phyloP scores from a whole-genome alignment of 2,113 vertebrate genomes.

The Tylochromis polylepis region DNA sequence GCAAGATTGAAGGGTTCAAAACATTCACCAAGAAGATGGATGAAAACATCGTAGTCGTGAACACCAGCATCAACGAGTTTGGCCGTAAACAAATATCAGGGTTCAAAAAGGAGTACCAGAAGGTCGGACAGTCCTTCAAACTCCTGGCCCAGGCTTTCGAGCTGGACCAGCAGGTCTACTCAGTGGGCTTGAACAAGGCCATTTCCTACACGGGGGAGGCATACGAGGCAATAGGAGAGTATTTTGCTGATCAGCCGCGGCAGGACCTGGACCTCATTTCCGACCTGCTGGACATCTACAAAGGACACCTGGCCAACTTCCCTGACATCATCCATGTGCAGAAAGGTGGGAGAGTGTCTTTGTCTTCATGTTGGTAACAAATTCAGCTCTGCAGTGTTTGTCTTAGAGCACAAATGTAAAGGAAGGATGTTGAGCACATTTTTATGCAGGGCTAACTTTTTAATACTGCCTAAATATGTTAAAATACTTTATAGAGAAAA shows the following conservation, averaged over 20 bases:
- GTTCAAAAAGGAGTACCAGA: slow-evolving; percentile 97
- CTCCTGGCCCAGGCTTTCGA: slow-evolving; percentile 90
- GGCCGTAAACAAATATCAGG: slow-evolving; percentile 90
- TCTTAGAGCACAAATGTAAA: neutral
- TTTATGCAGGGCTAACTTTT: neutral
- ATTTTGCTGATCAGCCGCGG: slow-evolving; percentile 92
- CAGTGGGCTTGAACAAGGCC: slow-evolving; percentile 85
- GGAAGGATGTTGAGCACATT: neutral
- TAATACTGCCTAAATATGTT: neutral
- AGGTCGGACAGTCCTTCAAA: slow-evolving; percentile 90
- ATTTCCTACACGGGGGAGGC: slow-evolving; percentile 89
- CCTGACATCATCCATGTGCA: slow-evolving; percentile 98
- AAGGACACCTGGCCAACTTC: slow-evolving; percentile 95
- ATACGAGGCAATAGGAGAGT: slow-evolving; percentile 90
- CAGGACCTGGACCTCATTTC: slow-evolving; percentile 93
- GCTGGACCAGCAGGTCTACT: slow-evolving; percentile 91
- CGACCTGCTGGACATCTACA: slow-evolving; percentile 93
- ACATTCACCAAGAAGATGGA: slow-evolving; percentile 95
- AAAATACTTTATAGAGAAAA: neutral
- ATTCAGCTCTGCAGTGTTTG: neutral
- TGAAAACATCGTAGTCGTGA: slow-evolving; percentile 88
- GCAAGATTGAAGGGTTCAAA: slow-evolving; percentile 91
- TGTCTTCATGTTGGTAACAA: neutral
- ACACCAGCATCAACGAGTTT: slow-evolving; percentile 87
- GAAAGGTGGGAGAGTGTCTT: slow-evolving; percentile 82